Evolutionary conservation across 2,113 vertebrate genomes (phyloP).

Genomic region (Aspiorhynchus laticeps): DNA sequence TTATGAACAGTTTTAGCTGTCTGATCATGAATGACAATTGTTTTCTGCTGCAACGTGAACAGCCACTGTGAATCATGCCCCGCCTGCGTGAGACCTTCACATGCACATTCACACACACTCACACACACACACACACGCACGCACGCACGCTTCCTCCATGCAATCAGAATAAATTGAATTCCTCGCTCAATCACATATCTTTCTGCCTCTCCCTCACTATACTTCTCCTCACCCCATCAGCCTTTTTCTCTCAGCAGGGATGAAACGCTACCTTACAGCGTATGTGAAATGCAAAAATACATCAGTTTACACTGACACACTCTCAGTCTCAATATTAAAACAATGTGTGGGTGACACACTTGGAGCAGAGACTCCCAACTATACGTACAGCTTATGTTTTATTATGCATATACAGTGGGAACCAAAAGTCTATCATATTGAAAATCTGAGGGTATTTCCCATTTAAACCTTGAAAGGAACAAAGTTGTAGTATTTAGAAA

Average conservation of each 20-base stretch:
- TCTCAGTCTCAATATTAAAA: not conserved
- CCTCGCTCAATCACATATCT: conserved; percentile 14
- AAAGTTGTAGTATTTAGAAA: not conserved
- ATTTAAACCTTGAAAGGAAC: not conserved
- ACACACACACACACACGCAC: not conserved
- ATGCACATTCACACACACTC: not conserved
- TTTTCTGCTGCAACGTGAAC: not conserved
- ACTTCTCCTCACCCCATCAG: conserved; percentile 13
- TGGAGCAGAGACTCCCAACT: not conserved
- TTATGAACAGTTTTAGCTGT: not conserved
- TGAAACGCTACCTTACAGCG: not conserved
- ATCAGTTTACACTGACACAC: not conserved
- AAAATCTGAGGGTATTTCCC: not conserved
- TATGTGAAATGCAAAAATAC: not conserved
- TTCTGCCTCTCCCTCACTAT: not conserved
- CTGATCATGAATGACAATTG: not conserved
- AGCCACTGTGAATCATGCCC: conserved; percentile 3
- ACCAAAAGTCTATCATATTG: not conserved
- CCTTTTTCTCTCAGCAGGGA: not conserved
- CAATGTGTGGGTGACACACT: conserved; percentile 11
- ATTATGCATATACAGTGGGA: not conserved
- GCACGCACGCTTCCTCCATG: not conserved
- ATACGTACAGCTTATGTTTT: not conserved
- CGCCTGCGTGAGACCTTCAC: not conserved
- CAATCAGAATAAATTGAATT: conserved; percentile 37